These are phyloP conservation scores for Drosophila elegans DNA, from an alignment of 1,140 invertebrate species.

Conservation along the genomic window DNA sequence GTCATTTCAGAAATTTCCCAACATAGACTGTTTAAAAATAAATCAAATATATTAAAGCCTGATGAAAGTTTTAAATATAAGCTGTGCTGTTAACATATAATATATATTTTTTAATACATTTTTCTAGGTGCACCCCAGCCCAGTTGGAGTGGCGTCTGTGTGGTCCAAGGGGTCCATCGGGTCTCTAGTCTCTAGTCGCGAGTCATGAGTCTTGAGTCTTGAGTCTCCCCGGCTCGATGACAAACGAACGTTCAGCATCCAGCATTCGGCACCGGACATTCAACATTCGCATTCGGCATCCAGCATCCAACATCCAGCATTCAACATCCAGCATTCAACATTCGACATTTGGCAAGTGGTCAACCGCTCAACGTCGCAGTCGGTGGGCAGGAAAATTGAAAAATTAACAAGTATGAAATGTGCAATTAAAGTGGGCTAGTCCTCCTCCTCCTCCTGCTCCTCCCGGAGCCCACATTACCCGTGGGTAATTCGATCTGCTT, in stretches of 20 bases:
- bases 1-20: too few relatives aligned
- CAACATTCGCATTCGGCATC: slow-evolving; percentile 23
- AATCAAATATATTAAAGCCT: too few relatives aligned
- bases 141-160: slow-evolving; percentile 40
- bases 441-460: not conserved
- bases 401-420: slow-evolving; percentile 83
- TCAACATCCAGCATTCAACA: slow-evolving; percentile 16
- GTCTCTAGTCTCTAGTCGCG: slow-evolving; percentile 22
- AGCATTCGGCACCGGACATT: slow-evolving; percentile 39
- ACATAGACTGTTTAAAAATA: too few relatives aligned
- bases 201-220: slow-evolving; percentile 21
- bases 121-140: slow-evolving; percentile 7
- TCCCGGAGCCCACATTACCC: slow-evolving; percentile 26
- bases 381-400: slow-evolving; percentile 79
- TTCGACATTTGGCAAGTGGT: slow-evolving; percentile 78
- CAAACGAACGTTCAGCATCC: slow-evolving; percentile 56
- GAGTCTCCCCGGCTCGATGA: slow-evolving; percentile 29
- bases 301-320: not conserved
- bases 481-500: slow-evolving; percentile 56
- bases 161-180: slow-evolving; percentile 49
- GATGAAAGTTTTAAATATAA: too few relatives aligned
- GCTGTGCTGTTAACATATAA: too few relatives aligned
- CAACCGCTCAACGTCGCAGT: slow-evolving; percentile 54
- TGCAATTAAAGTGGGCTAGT: slow-evolving; percentile 76
- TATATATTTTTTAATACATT: not conserved